Conservation (phyloP, 1,140 invertebrate species). For the Hycleus cichorii region DNA sequence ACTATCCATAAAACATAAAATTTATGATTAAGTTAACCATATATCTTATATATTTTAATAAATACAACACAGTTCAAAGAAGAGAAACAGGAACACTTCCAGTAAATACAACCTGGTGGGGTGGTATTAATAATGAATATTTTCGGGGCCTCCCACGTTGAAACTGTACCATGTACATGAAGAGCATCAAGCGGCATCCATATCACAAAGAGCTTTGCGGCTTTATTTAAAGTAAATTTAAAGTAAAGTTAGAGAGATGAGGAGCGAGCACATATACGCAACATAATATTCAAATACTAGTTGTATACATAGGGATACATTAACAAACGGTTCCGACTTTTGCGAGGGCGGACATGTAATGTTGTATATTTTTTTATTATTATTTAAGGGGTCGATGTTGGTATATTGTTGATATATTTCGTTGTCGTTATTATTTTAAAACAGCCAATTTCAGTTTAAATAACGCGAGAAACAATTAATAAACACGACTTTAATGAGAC, state of each 20-base stretch:
- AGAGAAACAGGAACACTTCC: conserved; percentile 24
- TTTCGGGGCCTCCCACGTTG: conserved; percentile 25
- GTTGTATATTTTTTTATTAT: neutral
- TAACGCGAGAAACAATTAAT: no score
- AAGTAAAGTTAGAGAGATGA: conserved; percentile 1
- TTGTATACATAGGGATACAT: no score
- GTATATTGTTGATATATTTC: no score
- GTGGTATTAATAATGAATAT: conserved; percentile 23
- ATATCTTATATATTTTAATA: conserved; percentile 25
- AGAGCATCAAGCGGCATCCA: conserved; percentile 8
- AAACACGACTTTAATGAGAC: no score
- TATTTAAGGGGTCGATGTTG: neutral
- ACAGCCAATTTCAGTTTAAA: neutral
- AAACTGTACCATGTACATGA: conserved; percentile 19
- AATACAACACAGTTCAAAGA: conserved; percentile 9
- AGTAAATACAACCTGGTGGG: neutral
- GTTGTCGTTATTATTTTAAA: neutral
- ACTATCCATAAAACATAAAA: neutral
- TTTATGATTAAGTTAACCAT: neutral
- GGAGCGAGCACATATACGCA: neutral
- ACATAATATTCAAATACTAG: no score
- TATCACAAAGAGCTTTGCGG: conserved; percentile 13
- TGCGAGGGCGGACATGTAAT: conserved; percentile 1
- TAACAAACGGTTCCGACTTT: no score
- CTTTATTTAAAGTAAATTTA: conserved; percentile 7